phyloP scores from a whole-genome alignment of 2,888 invertebrate genomes.

The Acrobasis suavella region DNA sequence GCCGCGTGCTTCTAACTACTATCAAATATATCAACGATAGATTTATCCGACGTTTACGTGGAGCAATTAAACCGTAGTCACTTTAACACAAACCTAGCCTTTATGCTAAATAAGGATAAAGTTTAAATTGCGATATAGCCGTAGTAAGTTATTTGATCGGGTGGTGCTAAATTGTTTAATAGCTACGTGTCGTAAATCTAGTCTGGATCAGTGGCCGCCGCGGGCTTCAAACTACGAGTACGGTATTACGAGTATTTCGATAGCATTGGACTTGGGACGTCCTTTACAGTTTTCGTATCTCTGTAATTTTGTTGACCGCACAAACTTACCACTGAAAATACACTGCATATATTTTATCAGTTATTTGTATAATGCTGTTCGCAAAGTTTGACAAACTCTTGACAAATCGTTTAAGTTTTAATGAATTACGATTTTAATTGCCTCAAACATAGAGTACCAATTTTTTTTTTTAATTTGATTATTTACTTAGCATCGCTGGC shows the following conservation, averaged over 20 bases:
- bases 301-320: too few relatives aligned
- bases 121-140: constrained; percentile 6
- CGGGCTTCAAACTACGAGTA: background rate
- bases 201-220: constrained; percentile 4
- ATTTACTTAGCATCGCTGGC: too few relatives aligned
- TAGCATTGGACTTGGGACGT: background rate
- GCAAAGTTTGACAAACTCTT: too few relatives aligned
- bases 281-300: too few relatives aligned
- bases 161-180: constrained; percentile 15
- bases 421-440: too few relatives aligned
- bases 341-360: too few relatives aligned
- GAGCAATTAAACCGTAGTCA: background rate
- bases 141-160: background rate
- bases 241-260: background rate
- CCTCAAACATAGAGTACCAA: too few relatives aligned
- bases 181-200: constrained; percentile 11
- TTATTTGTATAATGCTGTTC: too few relatives aligned
- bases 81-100: background rate
- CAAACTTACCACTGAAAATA: too few relatives aligned
- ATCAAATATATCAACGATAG: background rate
- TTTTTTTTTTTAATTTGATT: too few relatives aligned
- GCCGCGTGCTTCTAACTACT: background rate
- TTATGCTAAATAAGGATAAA: background rate
- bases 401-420: too few relatives aligned
- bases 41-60: background rate